These are phyloP conservation scores for Prolemur simus DNA, from an alignment of 2,113 vertebrate species.

Conservation along the genomic window DNA sequence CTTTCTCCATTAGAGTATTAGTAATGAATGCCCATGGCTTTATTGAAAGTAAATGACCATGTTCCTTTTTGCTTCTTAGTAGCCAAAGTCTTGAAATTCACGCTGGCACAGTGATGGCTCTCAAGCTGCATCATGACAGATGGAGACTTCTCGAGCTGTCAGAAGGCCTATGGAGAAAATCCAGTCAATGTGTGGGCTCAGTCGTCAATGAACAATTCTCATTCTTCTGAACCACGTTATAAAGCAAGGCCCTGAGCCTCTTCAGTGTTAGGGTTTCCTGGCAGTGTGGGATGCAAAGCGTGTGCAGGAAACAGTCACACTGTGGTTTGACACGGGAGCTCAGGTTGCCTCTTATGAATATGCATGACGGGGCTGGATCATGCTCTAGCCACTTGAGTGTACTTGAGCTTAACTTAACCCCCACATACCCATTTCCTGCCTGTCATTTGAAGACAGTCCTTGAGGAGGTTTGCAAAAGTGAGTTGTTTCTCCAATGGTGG, in stretches of 20 bases:
- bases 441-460: neutral
- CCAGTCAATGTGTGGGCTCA: neutral
- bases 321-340: constrained; percentile 21
- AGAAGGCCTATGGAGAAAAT: neutral
- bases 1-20: constrained; percentile 35
- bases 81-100: constrained; percentile 37
- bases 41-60: neutral
- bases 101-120: neutral
- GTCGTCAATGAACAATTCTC: neutral
- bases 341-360: constrained; percentile 66
- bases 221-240: neutral
- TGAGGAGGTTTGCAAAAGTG: constrained; percentile 62
- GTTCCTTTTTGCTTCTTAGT: constrained; percentile 8
- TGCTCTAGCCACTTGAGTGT: neutral
- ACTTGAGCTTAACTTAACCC: neutral
- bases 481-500: constrained; percentile 58
- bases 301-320: constrained; percentile 21
- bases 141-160: constrained; percentile 27
- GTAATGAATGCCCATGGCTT: constrained; percentile 21
- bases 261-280: neutral
- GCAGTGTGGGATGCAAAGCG: neutral
- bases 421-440: constrained; percentile 46
- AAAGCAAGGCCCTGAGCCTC: neutral
- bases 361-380: neutral
- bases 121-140: constrained; percentile 20